phyloP scores from a whole-genome alignment of 2,113 vertebrate species.

The Halichoerus grypus region DNA sequence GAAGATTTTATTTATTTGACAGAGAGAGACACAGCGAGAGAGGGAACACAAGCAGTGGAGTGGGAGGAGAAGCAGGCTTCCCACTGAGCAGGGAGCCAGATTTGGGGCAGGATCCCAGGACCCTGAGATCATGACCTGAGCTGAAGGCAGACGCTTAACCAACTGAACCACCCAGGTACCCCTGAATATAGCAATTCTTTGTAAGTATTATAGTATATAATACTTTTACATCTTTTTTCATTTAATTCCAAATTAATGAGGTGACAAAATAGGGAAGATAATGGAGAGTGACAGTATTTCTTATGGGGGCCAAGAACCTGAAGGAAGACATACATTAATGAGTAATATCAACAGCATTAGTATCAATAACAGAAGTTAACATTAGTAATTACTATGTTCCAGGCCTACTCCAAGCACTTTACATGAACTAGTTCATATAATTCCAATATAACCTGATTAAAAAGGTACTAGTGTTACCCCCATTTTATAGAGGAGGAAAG shows the following conservation, averaged over 20 bases:
- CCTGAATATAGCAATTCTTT: neutral
- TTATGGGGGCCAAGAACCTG: neutral
- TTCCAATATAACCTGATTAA: conserved; percentile 17
- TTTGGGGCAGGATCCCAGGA: too few species aligned
- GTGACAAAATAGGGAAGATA: neutral
- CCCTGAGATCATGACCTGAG: too few species aligned
- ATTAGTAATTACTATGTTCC: neutral
- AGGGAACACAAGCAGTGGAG: too few species aligned
- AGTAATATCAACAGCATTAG: neutral
- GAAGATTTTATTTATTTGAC: too few species aligned
- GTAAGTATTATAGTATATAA: neutral
- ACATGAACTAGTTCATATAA: conserved; percentile 8
- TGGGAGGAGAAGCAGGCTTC: too few species aligned
- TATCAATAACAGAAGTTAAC: neutral
- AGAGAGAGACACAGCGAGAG: too few species aligned
- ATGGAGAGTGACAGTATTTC: neutral
- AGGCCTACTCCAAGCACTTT: neutral
- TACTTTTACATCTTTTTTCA: neutral
- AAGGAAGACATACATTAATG: neutral
- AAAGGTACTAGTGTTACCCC: neutral
- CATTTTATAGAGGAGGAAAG: neutral
- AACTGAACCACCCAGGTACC: too few species aligned
- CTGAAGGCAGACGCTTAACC: too few species aligned
- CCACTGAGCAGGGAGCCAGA: too few species aligned
- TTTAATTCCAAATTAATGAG: neutral